Evolutionary conservation across 2,797 vertebrate species (phyloP).

Genomic region (Heliangelus exortis): DNA sequence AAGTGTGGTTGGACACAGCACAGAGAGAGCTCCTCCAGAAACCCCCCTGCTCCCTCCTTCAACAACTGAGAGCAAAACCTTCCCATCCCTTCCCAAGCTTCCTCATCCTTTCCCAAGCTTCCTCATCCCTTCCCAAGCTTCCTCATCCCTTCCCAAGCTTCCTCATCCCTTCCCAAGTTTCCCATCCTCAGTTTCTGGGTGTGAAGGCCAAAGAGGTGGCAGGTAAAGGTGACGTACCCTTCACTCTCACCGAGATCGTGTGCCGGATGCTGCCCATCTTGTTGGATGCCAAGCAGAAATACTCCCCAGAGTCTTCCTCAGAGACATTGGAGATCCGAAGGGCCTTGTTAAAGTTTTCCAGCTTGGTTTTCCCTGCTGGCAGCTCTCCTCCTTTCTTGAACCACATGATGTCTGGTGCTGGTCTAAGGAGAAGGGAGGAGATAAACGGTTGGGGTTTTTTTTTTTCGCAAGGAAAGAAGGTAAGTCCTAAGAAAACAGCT

Average conservation of each 20-base stretch:
- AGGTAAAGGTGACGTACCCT: constrained; percentile 88
- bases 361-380: constrained; percentile 84
- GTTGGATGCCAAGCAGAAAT: constrained; percentile 94
- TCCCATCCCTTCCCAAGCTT: not conserved
- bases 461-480: not conserved
- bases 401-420: constrained; percentile 91
- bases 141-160: too few relatives aligned
- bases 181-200: not conserved
- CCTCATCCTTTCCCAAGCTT: too few relatives aligned
- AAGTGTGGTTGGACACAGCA: rapidly evolving
- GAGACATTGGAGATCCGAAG: constrained; percentile 90
- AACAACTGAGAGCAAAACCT: too few relatives aligned
- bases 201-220: constrained; percentile 5
- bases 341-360: constrained; percentile 93
- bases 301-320: constrained; percentile 94
- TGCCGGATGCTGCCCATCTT: constrained; percentile 92
- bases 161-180: too few relatives aligned
- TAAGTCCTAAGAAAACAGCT: rapidly evolving
- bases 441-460: not conserved
- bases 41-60: rapidly evolving
- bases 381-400: constrained; percentile 95
- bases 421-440: constrained; percentile 60
- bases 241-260: constrained; percentile 93
- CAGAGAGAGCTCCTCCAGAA: rapidly evolving
- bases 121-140: too few relatives aligned